Evolutionary conservation across 2,888 invertebrate genomes (phyloP).

Genomic region (Hirtodrosophila confusa): DNA sequence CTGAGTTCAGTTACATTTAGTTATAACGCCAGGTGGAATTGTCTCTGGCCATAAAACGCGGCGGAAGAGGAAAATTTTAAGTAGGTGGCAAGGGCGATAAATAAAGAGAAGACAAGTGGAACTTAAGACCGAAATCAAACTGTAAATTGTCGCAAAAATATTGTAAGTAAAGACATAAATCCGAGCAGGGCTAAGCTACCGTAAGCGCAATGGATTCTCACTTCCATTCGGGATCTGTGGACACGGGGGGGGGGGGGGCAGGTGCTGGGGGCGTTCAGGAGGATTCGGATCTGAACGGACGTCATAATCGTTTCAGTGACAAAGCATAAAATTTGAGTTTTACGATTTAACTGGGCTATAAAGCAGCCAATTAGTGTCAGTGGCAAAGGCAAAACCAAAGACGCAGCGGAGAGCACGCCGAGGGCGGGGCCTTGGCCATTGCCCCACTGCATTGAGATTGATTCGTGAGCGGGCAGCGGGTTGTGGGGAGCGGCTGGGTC

Average conservation of each 20-base stretch:
- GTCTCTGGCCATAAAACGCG: constrained; percentile 29
- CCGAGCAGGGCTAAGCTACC: constrained; percentile 55
- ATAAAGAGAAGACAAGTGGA: constrained; percentile 43
- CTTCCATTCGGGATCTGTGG: constrained; percentile 24
- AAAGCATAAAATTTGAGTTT: constrained; percentile 80
- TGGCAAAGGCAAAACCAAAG: constrained; percentile 38
- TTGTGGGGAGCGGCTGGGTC: constrained; percentile 2
- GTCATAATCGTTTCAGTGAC: constrained; percentile 80
- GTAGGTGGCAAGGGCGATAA: constrained; percentile 59
- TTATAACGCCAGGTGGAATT: constrained; percentile 3
- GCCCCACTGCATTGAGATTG: constrained; percentile 26
- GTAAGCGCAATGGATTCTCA: constrained; percentile 33
- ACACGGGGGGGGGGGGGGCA: no score
- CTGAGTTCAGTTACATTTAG: constrained; percentile 4
- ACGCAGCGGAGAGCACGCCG: constrained; percentile 3
- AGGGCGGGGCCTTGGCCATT: constrained; percentile 20
- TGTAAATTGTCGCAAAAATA: constrained; percentile 68
- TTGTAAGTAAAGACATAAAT: constrained; percentile 69
- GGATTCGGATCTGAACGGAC: constrained; percentile 62
- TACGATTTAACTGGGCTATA: constrained; percentile 79
- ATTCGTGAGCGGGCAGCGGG: not conserved
- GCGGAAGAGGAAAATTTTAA: constrained; percentile 30
- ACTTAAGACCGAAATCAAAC: constrained; percentile 70
- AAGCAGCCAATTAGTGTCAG: constrained; percentile 82
- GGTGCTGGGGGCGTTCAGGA: no score